These are phyloP conservation scores for Corythoichthys intestinalis DNA, from an alignment of 2,113 vertebrate species.

Conservation along the genomic window DNA sequence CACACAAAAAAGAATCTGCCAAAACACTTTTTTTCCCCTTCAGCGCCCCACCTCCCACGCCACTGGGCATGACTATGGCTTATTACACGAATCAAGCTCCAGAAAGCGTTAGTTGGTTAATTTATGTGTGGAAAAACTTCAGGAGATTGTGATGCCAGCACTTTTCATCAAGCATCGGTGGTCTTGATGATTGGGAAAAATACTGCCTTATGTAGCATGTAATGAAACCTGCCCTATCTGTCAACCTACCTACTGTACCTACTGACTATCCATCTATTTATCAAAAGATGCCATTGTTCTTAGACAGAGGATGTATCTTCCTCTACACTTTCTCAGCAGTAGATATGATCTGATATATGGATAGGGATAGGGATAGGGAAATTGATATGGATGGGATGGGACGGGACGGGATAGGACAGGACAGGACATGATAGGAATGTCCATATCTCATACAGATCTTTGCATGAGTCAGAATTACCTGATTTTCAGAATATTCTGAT, in stretches of 20 bases:
- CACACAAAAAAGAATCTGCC: too few species aligned
- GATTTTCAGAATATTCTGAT: too few species aligned
- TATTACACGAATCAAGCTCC: background rate
- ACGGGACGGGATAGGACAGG: too few species aligned
- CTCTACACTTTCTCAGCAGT: conserved; percentile 15
- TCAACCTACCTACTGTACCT: background rate
- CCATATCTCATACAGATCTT: too few species aligned
- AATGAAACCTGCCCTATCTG: background rate
- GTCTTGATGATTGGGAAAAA: background rate
- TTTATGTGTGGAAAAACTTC: too few species aligned
- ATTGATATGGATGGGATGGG: too few species aligned
- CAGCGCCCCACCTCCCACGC: too few species aligned
- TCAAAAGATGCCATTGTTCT: background rate
- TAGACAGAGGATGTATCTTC: conserved; percentile 17
- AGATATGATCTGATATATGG: conserved; percentile 12
- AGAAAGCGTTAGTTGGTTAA: background rate
- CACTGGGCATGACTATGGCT: too few species aligned
- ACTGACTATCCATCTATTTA: conserved; percentile 4
- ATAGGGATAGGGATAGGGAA: too few species aligned
- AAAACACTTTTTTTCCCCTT: too few species aligned
- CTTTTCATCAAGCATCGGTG: background rate
- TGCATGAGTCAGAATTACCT: too few species aligned
- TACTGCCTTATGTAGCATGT: background rate
- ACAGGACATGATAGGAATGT: too few species aligned
- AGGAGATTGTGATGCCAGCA: background rate